These are phyloP conservation scores for Adela reaumurella DNA, from an alignment of 2,888 invertebrate genomes.

Conservation along the genomic window DNA sequence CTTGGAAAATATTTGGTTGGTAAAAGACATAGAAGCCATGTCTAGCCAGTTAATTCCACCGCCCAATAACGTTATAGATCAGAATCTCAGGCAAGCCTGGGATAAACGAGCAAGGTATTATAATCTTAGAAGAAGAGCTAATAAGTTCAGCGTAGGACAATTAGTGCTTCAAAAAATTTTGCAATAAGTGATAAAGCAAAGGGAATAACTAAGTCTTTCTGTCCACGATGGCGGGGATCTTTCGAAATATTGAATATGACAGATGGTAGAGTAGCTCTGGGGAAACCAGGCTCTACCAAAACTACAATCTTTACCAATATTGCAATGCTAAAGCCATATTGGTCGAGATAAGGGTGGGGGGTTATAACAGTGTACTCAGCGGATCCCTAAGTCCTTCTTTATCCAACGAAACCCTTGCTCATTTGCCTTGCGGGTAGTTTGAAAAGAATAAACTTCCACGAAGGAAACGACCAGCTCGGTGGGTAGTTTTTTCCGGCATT, in stretches of 20 bases:
- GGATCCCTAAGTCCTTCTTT: too few species aligned
- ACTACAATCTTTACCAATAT: not conserved
- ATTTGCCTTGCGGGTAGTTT: too few species aligned
- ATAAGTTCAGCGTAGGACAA: not conserved
- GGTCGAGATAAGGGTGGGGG: slow-evolving; percentile 4
- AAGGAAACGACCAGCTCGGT: too few species aligned
- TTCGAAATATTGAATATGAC: not conserved
- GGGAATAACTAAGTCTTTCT: not conserved
- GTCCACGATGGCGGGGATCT: not conserved
- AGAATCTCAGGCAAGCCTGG: not conserved
- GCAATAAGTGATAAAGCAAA: not conserved
- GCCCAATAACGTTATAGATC: not conserved
- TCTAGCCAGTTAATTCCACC: not conserved
- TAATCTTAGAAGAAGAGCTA: not conserved
- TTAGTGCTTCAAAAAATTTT: not conserved
- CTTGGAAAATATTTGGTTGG: not conserved
- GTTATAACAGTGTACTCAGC: slow-evolving; percentile 4
- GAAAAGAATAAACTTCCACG: too few species aligned
- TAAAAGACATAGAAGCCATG: not conserved
- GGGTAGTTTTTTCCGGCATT: too few species aligned
- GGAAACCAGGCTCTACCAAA: not conserved
- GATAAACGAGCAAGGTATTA: not conserved
- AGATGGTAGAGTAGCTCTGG: not conserved
- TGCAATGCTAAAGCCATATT: not conserved
- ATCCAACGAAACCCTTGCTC: too few species aligned